phyloP scores from a whole-genome alignment of 2,888 invertebrate species.

The Drosophila leonis region DNA sequence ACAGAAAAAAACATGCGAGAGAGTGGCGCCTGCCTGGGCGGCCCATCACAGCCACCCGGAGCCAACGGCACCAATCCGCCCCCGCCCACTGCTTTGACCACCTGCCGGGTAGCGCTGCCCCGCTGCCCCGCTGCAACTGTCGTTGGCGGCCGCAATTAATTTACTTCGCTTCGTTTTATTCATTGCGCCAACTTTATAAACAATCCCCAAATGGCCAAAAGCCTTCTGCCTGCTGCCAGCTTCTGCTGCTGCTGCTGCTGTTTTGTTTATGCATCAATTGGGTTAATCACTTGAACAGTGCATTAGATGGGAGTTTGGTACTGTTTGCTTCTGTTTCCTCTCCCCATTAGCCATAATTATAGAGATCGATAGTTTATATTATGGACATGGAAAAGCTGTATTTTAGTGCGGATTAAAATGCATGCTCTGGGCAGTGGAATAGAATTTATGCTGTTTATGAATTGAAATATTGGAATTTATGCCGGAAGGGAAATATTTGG shows the following conservation, averaged over 20 bases:
- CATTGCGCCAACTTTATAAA: constrained; percentile 62
- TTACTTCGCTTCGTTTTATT: constrained; percentile 48
- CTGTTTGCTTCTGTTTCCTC: constrained; percentile 32
- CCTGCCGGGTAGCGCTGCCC: constrained; percentile 53
- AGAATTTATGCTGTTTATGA: background rate
- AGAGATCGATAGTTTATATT: constrained; percentile 22
- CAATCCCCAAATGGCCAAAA: constrained; percentile 45
- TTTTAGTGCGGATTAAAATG: constrained; percentile 6
- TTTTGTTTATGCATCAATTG: constrained; percentile 73
- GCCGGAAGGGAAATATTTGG: background rate
- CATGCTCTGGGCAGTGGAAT: background rate
- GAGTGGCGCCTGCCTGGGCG: constrained; percentile 60
- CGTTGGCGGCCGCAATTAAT: constrained; percentile 71
- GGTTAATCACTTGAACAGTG: constrained; percentile 53
- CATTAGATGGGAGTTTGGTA: constrained; percentile 14
- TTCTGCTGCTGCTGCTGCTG: constrained; percentile 4
- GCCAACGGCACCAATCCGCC: background rate
- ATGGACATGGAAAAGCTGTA: constrained; percentile 2
- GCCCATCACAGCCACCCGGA: constrained; percentile 9
- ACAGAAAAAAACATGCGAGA: constrained; percentile 32
- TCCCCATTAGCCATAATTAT: constrained; percentile 26
- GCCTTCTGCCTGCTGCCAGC: background rate
- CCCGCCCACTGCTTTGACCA: constrained; percentile 43
- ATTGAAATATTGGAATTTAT: background rate
- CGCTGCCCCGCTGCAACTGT: constrained; percentile 47